phyloP scores from a whole-genome alignment of 1,140 invertebrate species.

The Pseudomyrmex cubaensis region DNA sequence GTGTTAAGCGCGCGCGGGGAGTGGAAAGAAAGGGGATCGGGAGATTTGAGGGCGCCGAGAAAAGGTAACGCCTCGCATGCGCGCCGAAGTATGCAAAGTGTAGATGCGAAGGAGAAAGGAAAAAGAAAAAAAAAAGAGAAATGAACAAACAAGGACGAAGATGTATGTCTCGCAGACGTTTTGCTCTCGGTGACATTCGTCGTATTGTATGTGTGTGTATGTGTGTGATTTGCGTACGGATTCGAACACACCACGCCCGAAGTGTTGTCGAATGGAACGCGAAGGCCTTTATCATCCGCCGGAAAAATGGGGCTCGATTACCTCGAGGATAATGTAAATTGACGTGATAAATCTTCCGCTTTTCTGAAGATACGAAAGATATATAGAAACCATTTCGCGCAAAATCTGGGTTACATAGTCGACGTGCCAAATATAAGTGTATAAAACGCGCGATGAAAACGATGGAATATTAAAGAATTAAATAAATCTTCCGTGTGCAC shows the following conservation, averaged over 20 bases:
- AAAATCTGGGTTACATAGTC: constrained; percentile 17
- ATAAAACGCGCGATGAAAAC: neutral
- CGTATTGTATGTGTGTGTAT: constrained; percentile 1
- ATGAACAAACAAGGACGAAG: constrained; percentile 22
- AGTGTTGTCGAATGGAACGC: constrained; percentile 50
- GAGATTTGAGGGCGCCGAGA: neutral
- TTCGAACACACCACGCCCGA: constrained; percentile 28
- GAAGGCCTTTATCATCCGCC: constrained; percentile 36
- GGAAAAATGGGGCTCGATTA: constrained; percentile 51
- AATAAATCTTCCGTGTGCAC: no score
- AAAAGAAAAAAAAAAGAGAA: neutral
- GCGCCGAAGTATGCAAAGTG: constrained; percentile 25
- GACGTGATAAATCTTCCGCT: constrained; percentile 49
- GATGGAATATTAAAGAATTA: no score
- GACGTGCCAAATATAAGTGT: constrained; percentile 22
- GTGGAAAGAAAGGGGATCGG: neutral
- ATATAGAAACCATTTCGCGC: constrained; percentile 36
- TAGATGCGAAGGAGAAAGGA: constrained; percentile 2
- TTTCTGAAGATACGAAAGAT: constrained; percentile 38
- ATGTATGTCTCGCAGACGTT: constrained; percentile 51
- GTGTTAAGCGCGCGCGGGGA: constrained; percentile 68
- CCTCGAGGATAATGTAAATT: constrained; percentile 48
- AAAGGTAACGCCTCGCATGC: constrained; percentile 35
- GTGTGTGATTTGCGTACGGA: constrained; percentile 34
- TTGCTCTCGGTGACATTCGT: constrained; percentile 31